A percentile compares a stretch with the other conserved stretches of the same genome.
These are phyloP conservation scores for Chionodraco myersi DNA, from an alignment of 2,113 vertebrate genomes.

Conservation along the genomic window DNA sequence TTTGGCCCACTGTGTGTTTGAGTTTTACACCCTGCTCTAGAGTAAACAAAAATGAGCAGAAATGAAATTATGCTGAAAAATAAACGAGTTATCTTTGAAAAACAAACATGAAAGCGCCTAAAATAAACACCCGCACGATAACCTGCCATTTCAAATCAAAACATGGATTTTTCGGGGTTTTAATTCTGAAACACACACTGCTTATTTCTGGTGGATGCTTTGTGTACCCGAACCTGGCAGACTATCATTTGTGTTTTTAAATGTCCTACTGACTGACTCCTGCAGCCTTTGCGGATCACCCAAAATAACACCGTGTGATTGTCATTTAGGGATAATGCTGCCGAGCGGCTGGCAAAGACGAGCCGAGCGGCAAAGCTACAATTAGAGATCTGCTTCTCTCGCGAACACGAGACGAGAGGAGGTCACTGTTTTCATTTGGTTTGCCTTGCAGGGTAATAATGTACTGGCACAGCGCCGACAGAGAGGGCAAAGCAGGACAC, in stretches of 20 bases:
- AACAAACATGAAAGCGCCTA: constrained; percentile 34
- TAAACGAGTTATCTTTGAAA: constrained; percentile 12
- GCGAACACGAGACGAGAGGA: constrained; percentile 53
- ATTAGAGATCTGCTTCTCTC: constrained; percentile 70
- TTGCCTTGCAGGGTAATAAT: constrained; percentile 66
- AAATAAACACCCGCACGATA: constrained; percentile 51
- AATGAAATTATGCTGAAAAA: neutral
- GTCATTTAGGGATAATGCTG: constrained; percentile 80
- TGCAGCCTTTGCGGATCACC: constrained; percentile 53
- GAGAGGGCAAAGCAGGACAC: constrained; percentile 66
- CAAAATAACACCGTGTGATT: constrained; percentile 81
- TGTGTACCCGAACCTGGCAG: constrained; percentile 68
- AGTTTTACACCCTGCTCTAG: no score
- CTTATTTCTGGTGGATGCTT: constrained; percentile 71
- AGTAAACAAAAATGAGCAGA: neutral
- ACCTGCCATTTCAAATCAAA: constrained; percentile 66
- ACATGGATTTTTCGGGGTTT: constrained; percentile 41
- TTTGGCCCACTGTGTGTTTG: no score
- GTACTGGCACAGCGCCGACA: constrained; percentile 32
- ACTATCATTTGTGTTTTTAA: constrained; percentile 77
- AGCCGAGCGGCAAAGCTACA: constrained; percentile 70
- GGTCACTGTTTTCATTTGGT: constrained; percentile 68
- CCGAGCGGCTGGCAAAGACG: constrained; percentile 63
- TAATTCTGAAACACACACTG: constrained; percentile 61
- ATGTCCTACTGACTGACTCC: constrained; percentile 71